Conservation (phyloP, 53 echinoderm and acorn worm species). For the Pentamera pediparva region DNA sequence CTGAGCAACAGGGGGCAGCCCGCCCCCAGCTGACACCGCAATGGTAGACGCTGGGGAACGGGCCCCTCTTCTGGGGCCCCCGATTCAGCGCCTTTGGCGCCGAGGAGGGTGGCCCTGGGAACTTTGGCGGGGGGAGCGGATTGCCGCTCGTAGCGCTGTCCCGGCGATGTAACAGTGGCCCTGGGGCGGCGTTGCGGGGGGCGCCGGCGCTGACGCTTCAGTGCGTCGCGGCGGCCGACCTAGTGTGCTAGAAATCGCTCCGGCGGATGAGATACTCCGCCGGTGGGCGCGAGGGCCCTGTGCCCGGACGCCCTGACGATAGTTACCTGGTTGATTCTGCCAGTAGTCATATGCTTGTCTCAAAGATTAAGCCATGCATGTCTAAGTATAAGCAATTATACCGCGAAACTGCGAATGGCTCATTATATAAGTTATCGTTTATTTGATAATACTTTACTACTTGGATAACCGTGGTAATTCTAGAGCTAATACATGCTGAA, state of each 20-base stretch:
- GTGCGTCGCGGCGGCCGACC: not conserved
- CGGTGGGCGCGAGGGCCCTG: not conserved
- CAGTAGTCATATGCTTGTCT: no score
- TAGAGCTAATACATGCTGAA: no score
- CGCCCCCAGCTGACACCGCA: not conserved
- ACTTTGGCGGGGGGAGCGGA: not conserved
- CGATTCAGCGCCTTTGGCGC: not conserved
- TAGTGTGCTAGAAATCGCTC: not conserved
- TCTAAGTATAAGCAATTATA: conserved; percentile 18
- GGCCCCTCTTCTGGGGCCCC: not conserved
- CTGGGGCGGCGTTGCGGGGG: not conserved
- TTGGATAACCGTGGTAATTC: conserved; percentile 34
- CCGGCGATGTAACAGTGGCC: no score
- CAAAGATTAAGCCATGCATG: no score
- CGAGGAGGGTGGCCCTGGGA: not conserved
- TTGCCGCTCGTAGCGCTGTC: not conserved
- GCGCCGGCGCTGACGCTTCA: not conserved
- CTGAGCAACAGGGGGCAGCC: not conserved
- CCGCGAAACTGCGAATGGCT: conserved; percentile 34
- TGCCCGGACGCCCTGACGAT: not conserved
- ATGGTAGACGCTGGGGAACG: not conserved
- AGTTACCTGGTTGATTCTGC: conserved; percentile 19
- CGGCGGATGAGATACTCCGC: not conserved
- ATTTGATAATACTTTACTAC: conserved; percentile 5
- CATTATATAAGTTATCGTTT: conserved; percentile 23